A percentile compares a stretch with the other conserved stretches of the same genome.
These are phyloP conservation scores for Thymallus thymallus DNA, from an alignment of 2,113 vertebrate genomes.

Conservation along the genomic window DNA sequence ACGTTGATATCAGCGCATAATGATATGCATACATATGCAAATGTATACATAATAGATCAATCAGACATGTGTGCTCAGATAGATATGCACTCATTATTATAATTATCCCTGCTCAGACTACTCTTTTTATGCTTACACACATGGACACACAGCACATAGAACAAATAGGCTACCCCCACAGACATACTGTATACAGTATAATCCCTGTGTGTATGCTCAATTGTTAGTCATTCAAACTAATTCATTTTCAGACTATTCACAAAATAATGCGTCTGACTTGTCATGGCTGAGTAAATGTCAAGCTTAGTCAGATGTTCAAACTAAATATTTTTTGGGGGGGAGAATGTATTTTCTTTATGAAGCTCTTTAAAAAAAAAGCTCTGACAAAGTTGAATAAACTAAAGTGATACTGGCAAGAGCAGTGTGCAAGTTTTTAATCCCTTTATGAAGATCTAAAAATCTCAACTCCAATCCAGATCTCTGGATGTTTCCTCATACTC, in stretches of 20 bases:
- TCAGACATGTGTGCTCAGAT: not conserved
- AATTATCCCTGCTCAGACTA: conserved; percentile 16
- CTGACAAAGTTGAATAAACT: too few relatives aligned
- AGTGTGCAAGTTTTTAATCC: too few relatives aligned
- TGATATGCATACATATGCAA: conserved; percentile 55
- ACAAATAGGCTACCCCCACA: too few relatives aligned
- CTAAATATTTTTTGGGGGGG: conserved; percentile 29
- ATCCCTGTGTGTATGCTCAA: not conserved
- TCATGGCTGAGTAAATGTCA: conserved; percentile 70
- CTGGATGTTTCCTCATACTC: conserved; percentile 19
- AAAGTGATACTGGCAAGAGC: too few relatives aligned
- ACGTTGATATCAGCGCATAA: conserved; percentile 13
- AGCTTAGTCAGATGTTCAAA: conserved; percentile 68
- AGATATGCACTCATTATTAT: conserved; percentile 50
- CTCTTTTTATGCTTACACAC: not conserved
- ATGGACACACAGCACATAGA: not conserved
- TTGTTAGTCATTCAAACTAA: not conserved
- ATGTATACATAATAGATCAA: conserved; percentile 32
- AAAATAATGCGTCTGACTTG: conserved; percentile 58
- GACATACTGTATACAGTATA: too few relatives aligned
- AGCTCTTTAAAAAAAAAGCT: conserved; percentile 25
- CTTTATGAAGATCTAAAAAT: conserved; percentile 11
- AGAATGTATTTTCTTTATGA: conserved; percentile 5
- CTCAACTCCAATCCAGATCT: conserved; percentile 41
- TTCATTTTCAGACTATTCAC: conserved; percentile 68